A percentile compares a stretch with the other conserved stretches of the same genome.
Evolutionary conservation across 2,888 invertebrate genomes (phyloP).

Genomic region (Scrobipalpa atriplicella): DNA sequence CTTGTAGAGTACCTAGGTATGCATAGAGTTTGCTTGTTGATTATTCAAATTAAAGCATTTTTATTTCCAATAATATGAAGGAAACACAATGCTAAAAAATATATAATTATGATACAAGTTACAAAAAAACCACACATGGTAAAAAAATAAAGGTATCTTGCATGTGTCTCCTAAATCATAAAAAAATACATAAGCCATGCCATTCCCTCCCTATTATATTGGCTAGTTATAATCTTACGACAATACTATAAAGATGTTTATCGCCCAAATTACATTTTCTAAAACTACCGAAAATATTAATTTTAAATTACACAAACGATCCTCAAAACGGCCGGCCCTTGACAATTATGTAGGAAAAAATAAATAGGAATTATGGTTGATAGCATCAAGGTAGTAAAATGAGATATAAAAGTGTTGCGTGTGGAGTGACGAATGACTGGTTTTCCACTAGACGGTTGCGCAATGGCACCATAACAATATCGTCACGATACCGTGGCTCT

Average conservation of each 20-base stretch:
- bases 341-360: constrained; percentile 37
- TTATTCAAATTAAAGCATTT: too few relatives aligned
- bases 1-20: too few relatives aligned
- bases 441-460: too few relatives aligned
- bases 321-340: constrained; percentile 27
- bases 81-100: too few relatives aligned
- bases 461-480: too few relatives aligned
- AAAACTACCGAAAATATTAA: constrained; percentile 32
- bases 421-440: constrained; percentile 7
- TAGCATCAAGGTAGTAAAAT: constrained; percentile 32
- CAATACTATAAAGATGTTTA: constrained; percentile 9
- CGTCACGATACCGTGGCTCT: too few relatives aligned
- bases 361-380: constrained; percentile 34
- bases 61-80: too few relatives aligned
- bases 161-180: not conserved
- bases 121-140: not conserved
- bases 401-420: constrained; percentile 13
- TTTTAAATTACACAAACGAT: constrained; percentile 31
- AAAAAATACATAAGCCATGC: not conserved
- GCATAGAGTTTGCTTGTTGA: too few relatives aligned
- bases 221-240: constrained; percentile 11
- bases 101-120: too few relatives aligned
- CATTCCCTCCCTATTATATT: not conserved
- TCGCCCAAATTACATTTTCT: constrained; percentile 20
- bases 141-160: not conserved